phyloP scores from a whole-genome alignment of 1,140 invertebrate species.

The Bombus consobrinus region DNA sequence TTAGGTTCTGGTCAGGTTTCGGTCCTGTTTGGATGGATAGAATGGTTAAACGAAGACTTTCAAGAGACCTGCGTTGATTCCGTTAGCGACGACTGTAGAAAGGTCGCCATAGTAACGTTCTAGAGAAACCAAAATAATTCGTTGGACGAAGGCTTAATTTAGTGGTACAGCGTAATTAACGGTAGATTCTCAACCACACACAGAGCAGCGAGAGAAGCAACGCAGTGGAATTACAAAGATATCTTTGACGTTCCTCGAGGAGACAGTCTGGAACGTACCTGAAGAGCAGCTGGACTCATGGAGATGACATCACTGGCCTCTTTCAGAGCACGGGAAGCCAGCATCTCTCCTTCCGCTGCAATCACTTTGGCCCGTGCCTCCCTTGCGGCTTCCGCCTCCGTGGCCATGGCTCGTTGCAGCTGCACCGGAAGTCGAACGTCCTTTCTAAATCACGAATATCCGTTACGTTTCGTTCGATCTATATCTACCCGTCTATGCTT shows the following conservation, averaged over 20 bases:
- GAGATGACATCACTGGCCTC: slow-evolving; percentile 95
- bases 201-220: neutral
- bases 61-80: neutral
- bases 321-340: slow-evolving; percentile 93
- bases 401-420: slow-evolving; percentile 94
- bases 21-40: neutral
- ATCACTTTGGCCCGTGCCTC: slow-evolving; percentile 90
- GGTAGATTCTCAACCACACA: too few relatives aligned
- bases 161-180: neutral
- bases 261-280: slow-evolving; percentile 66
- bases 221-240: neutral
- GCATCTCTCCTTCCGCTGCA: slow-evolving; percentile 92
- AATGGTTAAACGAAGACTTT: neutral
- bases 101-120: neutral
- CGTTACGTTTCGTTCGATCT: slow-evolving; percentile 37
- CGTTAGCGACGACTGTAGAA: neutral
- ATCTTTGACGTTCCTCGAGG: slow-evolving; percentile 2
- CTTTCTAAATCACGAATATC: slow-evolving; percentile 86
- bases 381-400: slow-evolving; percentile 93
- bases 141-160: neutral
- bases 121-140: neutral
- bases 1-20: too few relatives aligned
- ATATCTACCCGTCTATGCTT: neutral
- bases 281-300: slow-evolving; percentile 87
- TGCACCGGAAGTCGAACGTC: slow-evolving; percentile 95